Percentiles rank a stretch among this genome's conserved stretches.
Evolutionary conservation across 2,797 vertebrate species (phyloP).

Genomic region (Amazona ochrocephala): DNA sequence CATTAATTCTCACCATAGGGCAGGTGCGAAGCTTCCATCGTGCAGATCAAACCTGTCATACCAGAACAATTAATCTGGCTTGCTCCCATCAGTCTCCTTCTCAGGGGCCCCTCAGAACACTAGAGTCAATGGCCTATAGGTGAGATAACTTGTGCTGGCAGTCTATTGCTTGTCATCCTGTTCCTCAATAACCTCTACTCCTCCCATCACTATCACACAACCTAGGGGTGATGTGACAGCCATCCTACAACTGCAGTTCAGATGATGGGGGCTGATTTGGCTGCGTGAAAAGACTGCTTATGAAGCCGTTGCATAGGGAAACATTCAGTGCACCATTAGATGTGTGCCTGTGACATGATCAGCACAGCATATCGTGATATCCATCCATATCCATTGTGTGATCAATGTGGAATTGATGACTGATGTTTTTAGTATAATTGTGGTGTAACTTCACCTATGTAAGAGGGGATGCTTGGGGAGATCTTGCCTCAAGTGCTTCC

Average conservation of each 20-base stretch:
- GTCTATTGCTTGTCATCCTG: not conserved
- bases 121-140: not conserved
- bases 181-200: not conserved
- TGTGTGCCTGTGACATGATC: not conserved
- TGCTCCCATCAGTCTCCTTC: not conserved
- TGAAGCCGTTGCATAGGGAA: not conserved
- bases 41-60: not conserved
- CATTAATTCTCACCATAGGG: not conserved
- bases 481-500: not conserved
- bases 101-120: not conserved
- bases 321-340: not conserved
- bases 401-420: not conserved
- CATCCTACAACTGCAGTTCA: not conserved
- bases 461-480: not conserved
- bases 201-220: not conserved
- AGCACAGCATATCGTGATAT: not conserved
- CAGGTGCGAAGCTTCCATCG: not conserved
- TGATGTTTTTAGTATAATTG: not conserved
- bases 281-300: not conserved
- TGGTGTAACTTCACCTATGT: not conserved
- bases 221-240: not conserved
- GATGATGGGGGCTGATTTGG: not conserved
- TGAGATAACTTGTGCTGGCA: not conserved
- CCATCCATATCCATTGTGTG: rapidly evolving
- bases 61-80: not conserved